Evolutionary conservation across 2,888 invertebrate species (phyloP).

Genomic region (Periphyllus acericola): DNA sequence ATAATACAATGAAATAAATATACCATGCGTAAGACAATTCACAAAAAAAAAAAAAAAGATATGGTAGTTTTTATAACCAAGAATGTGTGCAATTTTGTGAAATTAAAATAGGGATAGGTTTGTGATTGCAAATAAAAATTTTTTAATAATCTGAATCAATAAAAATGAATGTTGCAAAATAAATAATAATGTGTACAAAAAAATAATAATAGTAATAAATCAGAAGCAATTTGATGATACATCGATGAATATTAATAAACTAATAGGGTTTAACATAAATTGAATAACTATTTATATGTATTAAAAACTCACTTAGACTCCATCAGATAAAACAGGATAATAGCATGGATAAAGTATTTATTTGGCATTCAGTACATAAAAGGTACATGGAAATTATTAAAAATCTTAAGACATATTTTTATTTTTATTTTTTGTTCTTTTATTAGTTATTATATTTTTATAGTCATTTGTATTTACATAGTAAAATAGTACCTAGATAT

Average conservation of each 20-base stretch:
- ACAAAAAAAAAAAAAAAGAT: not conserved
- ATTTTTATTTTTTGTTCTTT: slow-evolving; percentile 38
- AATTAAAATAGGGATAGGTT: slow-evolving; percentile 32
- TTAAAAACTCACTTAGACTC: slow-evolving; percentile 57
- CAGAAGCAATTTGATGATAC: slow-evolving; percentile 41
- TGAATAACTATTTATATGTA: slow-evolving; percentile 20
- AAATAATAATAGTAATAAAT: slow-evolving; percentile 48
- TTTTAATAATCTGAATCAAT: not conserved
- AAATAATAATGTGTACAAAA: slow-evolving; percentile 25
- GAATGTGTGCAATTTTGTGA: slow-evolving; percentile 20
- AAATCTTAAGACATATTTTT: slow-evolving; percentile 1
- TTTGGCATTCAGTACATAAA: slow-evolving; percentile 2
- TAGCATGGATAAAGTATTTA: slow-evolving; percentile 27
- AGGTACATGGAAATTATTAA: slow-evolving; percentile 3
- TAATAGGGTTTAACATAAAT: slow-evolving; percentile 31
- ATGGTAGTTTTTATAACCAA: slow-evolving; percentile 1
- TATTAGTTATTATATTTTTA: slow-evolving; percentile 44
- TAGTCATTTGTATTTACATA: slow-evolving; percentile 47
- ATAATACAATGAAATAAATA: slow-evolving; percentile 1
- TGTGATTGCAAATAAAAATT: slow-evolving; percentile 16
- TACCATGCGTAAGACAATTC: slow-evolving; percentile 26
- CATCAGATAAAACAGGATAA: slow-evolving; percentile 25
- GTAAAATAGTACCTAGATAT: slow-evolving; percentile 26
- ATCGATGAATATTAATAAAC: not conserved
- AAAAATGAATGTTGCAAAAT: slow-evolving; percentile 27